These are phyloP conservation scores for Ceyx melanurus DNA, from an alignment of 2,113 vertebrate species.

Conservation along the genomic window DNA sequence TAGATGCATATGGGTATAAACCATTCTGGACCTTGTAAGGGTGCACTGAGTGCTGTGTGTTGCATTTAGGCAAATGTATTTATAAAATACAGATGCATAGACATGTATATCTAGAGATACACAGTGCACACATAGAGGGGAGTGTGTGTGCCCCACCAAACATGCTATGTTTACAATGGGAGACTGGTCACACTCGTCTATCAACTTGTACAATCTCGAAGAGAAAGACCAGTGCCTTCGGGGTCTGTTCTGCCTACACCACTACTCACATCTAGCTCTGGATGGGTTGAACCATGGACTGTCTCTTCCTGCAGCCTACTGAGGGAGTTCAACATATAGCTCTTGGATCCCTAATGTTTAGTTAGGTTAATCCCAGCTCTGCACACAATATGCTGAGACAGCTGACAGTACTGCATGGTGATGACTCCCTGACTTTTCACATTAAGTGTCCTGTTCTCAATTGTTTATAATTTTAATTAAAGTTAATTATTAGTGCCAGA, in stretches of 20 bases:
- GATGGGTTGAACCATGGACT: background rate
- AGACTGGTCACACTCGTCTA: background rate
- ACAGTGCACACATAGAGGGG: rapidly evolving
- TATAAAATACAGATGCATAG: background rate
- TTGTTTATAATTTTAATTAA: background rate
- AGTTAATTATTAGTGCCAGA: background rate
- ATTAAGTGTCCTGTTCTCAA: background rate
- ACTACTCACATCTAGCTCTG: background rate
- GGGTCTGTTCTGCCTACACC: background rate
- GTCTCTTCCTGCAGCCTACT: background rate
- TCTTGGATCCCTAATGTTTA: background rate
- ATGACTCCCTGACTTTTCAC: background rate
- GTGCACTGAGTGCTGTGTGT: background rate
- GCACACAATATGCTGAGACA: background rate
- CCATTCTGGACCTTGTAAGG: rapidly evolving
- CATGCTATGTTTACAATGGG: background rate
- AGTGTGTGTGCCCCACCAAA: background rate
- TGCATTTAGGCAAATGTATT: background rate
- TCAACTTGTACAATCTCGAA: background rate
- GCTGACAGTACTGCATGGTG: background rate
- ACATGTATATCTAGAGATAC: rapidly evolving
- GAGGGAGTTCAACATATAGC: background rate
- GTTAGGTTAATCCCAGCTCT: background rate
- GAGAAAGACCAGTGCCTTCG: background rate
- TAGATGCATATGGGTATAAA: rapidly evolving